Conservation (phyloP, 2,797 vertebrate genomes). For the Chrosomus eos region DNA sequence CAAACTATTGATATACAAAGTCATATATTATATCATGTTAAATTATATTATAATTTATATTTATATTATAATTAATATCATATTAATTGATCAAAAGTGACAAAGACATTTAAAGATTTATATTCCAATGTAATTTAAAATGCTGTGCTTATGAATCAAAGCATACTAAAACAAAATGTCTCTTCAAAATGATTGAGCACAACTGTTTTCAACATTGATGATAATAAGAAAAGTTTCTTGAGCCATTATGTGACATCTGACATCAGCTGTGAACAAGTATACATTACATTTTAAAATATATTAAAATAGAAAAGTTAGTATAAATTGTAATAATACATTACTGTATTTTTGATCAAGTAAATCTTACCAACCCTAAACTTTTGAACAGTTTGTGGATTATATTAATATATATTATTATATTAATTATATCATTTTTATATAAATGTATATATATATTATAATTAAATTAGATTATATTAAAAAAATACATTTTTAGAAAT, state of each 20-base stretch:
- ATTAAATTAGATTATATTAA: not conserved
- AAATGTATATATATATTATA: not conserved
- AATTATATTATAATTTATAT: not conserved
- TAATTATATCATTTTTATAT: too few species aligned
- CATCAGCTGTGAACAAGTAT: not conserved
- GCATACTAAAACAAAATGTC: not conserved
- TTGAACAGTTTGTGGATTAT: not conserved
- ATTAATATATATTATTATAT: not conserved
- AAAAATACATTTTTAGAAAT: rapidly evolving
- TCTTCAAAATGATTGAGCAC: too few species aligned
- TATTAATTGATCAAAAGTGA: not conserved
- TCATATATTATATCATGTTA: not conserved
- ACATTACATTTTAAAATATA: not conserved
- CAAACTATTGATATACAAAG: not conserved
- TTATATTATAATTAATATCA: not conserved
- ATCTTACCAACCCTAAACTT: not conserved
- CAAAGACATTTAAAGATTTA: not conserved
- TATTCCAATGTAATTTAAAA: not conserved
- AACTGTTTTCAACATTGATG: not conserved
- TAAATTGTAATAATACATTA: not conserved
- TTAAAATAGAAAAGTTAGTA: not conserved
- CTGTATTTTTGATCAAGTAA: not conserved
- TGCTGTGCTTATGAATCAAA: not conserved
- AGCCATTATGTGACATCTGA: not conserved
- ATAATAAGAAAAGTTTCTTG: not conserved